Base-by-base conservation (phyloP, 2,797 vertebrate genomes). In the Tokudaia tokunoshimensis region DNA sequence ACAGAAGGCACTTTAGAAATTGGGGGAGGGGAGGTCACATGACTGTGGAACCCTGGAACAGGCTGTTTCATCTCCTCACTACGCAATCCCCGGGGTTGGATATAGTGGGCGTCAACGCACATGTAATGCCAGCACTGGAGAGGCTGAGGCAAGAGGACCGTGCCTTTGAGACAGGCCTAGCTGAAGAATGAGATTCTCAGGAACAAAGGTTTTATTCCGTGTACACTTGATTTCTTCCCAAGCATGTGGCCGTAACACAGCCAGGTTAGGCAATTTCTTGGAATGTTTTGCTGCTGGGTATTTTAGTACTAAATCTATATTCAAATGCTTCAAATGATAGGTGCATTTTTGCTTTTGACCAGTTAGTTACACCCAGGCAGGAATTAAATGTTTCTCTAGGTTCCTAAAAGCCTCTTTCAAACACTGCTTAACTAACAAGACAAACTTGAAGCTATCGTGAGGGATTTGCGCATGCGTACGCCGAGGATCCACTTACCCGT, bases 281-380 rank as follows among this genome's bases (percentile, higher is more conserved):
- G 74, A 75, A 96, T 90, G 41, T 94, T 82, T 85, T 74, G 17
- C 78, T 87, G 70, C 61, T 92, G 76, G n/a, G 11, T 57, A 55
- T 88, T 94, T 96, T 55, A 57, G 3, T 86, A 91, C n/a, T 72
- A 90, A 93, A 80, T 81, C 29, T 75, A 57, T 47, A 82, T 81
- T 92, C 92, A 91, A 44, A 59, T 59, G 29, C 26, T 92, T 94
- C 78, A 85, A 93, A 87, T 79, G 93, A 92, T 74, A 92, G n/a
- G 52, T 61, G 55, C 37, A 8, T 74, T 89, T 93, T 72, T 75
- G 72, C 15, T 81, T 97, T 78, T 92, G 11, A 90, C 50, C 55
- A 93, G 19, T 93, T 89, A 75, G 8, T 83, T 63, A 1, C 13
- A 44, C 20, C 4, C 41, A 76, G 67, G 41, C 85, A 84, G 82